phyloP scores from a whole-genome alignment of 2,113 vertebrate species.

The Galeopterus variegatus region DNA sequence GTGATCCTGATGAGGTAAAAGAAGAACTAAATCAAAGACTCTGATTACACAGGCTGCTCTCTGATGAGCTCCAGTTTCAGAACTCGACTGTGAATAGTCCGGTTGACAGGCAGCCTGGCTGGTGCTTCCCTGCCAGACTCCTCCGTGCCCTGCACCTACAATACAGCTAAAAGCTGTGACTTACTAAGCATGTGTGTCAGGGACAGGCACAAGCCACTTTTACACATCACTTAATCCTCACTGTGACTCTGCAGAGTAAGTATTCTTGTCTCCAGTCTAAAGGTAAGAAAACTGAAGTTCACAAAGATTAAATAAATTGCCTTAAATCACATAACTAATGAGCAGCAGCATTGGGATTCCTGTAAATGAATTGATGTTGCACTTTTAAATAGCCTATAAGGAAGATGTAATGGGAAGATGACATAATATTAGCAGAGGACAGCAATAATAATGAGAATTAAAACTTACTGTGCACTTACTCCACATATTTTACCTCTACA shows the following conservation, averaged over 20 bases:
- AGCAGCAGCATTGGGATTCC: background rate
- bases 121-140: background rate
- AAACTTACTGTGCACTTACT: too few species aligned
- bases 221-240: background rate
- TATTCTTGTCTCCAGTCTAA: background rate
- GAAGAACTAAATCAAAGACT: constrained; percentile 31
- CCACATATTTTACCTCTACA: background rate
- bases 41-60: constrained; percentile 3
- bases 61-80: constrained; percentile 34
- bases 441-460: background rate
- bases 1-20: constrained; percentile 37
- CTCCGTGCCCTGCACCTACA: background rate
- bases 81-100: background rate
- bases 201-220: background rate
- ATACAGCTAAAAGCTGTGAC: background rate
- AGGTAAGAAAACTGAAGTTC: background rate
- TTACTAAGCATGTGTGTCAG: background rate
- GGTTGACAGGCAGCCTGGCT: background rate
- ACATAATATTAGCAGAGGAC: background rate
- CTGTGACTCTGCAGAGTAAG: background rate
- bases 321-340: background rate
- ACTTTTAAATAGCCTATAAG: background rate
- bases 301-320: constrained; percentile 16
- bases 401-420: background rate
- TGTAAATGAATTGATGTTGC: background rate